phyloP scores from a whole-genome alignment of 2,888 invertebrate genomes.

The Plagiodera versicolora region DNA sequence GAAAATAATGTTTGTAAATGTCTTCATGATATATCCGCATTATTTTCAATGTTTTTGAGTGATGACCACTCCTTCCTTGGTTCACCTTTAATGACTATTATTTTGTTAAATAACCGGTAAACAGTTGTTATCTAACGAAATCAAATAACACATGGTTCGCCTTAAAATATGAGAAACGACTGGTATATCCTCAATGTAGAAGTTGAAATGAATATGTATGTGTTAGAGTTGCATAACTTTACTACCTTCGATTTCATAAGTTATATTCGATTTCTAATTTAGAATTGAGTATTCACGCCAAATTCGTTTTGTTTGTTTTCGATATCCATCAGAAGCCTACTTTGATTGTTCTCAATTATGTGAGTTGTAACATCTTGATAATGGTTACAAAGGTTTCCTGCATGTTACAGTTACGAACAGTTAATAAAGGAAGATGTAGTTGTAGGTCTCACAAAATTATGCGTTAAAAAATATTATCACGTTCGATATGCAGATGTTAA shows the following conservation, averaged over 20 bases:
- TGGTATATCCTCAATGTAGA: background rate
- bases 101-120: background rate
- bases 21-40: no score
- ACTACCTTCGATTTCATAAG: conserved; percentile 1
- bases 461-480: no score
- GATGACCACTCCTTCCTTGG: background rate
- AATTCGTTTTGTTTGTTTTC: background rate
- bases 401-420: no score
- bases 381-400: no score
- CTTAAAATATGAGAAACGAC: background rate
- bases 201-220: background rate
- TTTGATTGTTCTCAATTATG: no score
- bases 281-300: background rate
- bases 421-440: no score
- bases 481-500: no score
- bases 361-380: no score
- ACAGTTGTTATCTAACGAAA: background rate
- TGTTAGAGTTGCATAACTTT: background rate
- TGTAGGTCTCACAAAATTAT: no score
- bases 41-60: no score
- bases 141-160: background rate
- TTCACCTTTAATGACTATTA: background rate
- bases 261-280: background rate
- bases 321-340: no score
- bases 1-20: no score